Evolutionary conservation across 1,140 invertebrate genomes (phyloP), one percentile per base, ranked within the genome.

Genomic region (Drosophila yakuba): DNA sequence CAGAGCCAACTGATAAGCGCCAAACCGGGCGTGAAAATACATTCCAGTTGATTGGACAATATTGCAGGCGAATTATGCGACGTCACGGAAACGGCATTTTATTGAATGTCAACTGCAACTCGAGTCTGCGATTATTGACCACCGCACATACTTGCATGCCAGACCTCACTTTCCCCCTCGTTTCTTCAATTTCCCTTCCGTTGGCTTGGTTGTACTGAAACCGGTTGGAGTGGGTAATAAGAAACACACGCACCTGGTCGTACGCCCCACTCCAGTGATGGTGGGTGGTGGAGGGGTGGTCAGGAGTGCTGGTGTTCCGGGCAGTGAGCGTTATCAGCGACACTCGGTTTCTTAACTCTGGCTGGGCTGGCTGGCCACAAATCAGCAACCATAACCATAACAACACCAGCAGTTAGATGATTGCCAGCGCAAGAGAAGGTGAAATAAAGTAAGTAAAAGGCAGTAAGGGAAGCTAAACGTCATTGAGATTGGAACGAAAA

Each of bases 341-440:
- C 59, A 47, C 64, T 86, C 66, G 74, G 72, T 72, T 82, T 86
- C 66, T 79, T 83, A 83, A 55, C 75, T 68, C 71, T 66, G 48
- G 23, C 51, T 71, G 35, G 55, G 52, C 60, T 56, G 55, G 57
- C 60, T 59, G 80, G 52, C 39, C 57, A 73, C 79, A 84, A 81
- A 81, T 63, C 28, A 56, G 60, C 45, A 54, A 50, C 17, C 69
- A 35, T 23, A 71, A 76, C 67, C 54, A 62, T 57, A 76, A 55
- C 35, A 78, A 72, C 75, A 55, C 57, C 66, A 76, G 78, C 63
- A 73, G 54, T 59, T 35, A 85, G 80, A 83, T 84, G 80, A 83
- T 66, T 78, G 61, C 58, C 67, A 45, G 72, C 60, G 48, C 41
- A 62, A 74, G 52, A 38, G 41, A 61, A 38, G 17, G 60, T 36